Percentiles rank a stretch among this genome's conserved stretches.
Conservation (phyloP, 2,113 vertebrate species). For the Trinectes maculatus region DNA sequence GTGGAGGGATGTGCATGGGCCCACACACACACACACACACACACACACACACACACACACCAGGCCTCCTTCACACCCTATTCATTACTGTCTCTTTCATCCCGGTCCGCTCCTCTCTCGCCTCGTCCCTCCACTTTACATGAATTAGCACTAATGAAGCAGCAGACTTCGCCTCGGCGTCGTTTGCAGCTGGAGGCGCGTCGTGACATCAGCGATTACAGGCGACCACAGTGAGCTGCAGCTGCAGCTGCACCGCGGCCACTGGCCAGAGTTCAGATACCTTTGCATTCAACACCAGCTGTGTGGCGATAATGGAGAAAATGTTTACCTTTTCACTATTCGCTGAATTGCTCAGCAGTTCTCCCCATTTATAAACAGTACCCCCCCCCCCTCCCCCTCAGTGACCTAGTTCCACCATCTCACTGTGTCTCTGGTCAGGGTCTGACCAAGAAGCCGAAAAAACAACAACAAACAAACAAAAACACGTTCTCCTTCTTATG, state of each 20-base stretch:
- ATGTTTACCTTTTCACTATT: neutral
- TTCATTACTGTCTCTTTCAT: conserved; percentile 59
- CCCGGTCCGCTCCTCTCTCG: conserved; percentile 46
- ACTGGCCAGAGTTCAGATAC: conserved; percentile 1
- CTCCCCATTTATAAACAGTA: too few species aligned
- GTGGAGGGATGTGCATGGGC: conserved; percentile 32
- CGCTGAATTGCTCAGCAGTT: too few species aligned
- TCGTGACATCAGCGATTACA: conserved; percentile 40
- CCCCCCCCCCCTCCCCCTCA: neutral
- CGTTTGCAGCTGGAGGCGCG: conserved; percentile 45
- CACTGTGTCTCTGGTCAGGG: neutral
- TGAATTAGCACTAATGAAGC: conserved; percentile 72
- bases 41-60: too few species aligned
- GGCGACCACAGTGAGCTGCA: conserved; percentile 27
- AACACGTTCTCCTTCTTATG: too few species aligned
- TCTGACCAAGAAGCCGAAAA: neutral
- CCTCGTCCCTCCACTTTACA: conserved; percentile 62
- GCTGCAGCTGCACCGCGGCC: conserved; percentile 42
- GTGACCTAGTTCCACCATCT: neutral
- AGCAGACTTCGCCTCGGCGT: conserved; percentile 44
- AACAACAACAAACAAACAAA: neutral
- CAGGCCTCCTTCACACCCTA: conserved; percentile 51
- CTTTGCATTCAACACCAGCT: neutral
- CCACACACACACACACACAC: too few species aligned
- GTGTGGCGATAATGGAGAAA: neutral